These are phyloP conservation scores for Trypoxylon attenuatum DNA, from an alignment of 2,888 invertebrate species.

Conservation along the genomic window DNA sequence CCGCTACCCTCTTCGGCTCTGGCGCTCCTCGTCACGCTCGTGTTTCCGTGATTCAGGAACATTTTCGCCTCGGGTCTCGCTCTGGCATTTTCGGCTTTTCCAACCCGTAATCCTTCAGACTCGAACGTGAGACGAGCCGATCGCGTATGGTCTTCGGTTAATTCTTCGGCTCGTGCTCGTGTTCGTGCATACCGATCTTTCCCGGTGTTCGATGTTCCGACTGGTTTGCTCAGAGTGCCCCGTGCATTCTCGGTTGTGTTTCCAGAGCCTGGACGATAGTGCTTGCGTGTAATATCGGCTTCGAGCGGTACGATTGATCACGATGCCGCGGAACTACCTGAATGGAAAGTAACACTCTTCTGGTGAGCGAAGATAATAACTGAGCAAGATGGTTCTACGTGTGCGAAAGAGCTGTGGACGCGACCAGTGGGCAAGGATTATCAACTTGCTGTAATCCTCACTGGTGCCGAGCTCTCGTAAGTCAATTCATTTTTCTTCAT, in stretches of 20 bases:
- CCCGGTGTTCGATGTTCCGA: not conserved
- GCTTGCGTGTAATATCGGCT: constrained; percentile 26
- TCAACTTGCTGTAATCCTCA: constrained; percentile 27
- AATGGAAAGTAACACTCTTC: constrained; percentile 48
- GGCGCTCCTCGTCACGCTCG: constrained; percentile 13
- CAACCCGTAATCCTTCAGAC: constrained; percentile 14
- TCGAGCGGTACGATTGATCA: constrained; percentile 44
- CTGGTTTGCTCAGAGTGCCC: constrained; percentile 16
- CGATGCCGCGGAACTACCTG: constrained; percentile 40
- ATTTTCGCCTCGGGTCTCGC: not conserved
- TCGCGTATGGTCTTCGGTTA: not conserved
- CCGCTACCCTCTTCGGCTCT: not conserved
- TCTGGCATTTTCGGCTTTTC: not conserved
- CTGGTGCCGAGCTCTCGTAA: constrained; percentile 31
- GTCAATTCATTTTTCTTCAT: too few species aligned
- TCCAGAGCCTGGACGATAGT: constrained; percentile 33
- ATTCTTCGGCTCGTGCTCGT: not conserved
- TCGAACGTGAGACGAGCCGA: not conserved
- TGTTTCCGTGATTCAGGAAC: constrained; percentile 9
- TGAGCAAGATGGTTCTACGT: constrained; percentile 34
- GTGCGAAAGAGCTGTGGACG: constrained; percentile 21
- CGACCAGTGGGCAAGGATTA: constrained; percentile 21
- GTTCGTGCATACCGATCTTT: not conserved
- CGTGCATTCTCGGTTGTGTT: constrained; percentile 25
- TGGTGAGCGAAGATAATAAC: constrained; percentile 36